phyloP scores from a whole-genome alignment of 2,888 invertebrate genomes.

The Eristalinus sepulchralis region DNA sequence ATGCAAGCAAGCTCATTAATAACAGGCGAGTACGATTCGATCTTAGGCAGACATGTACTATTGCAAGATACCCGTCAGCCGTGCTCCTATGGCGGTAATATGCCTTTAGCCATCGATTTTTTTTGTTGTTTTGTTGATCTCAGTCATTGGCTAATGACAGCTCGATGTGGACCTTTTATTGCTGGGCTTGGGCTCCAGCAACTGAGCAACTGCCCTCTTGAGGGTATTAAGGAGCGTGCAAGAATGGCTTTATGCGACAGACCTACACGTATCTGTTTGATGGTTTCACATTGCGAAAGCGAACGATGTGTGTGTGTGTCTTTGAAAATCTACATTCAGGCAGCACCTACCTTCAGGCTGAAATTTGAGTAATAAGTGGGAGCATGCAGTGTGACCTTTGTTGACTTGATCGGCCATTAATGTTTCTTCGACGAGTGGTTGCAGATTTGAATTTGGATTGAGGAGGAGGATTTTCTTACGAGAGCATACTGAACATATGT shows the following conservation, averaged over 20 bases:
- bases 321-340: background rate
- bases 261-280: background rate
- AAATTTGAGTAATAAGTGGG: conserved; percentile 16
- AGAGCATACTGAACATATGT: background rate
- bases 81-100: background rate
- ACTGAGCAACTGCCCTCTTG: background rate
- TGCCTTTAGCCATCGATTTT: background rate
- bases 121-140: background rate
- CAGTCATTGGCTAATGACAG: conserved; percentile 3
- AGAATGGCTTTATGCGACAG: background rate
- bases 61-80: conserved; percentile 13
- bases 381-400: conserved; percentile 29
- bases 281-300: conserved; percentile 2
- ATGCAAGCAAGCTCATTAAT: conserved; percentile 24
- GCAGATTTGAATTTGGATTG: background rate
- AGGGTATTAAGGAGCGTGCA: conserved; percentile 1
- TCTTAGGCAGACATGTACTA: background rate
- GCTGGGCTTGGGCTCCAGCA: background rate
- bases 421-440: background rate
- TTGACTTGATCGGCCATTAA: conserved; percentile 11
- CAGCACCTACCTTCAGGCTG: background rate
- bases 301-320: background rate
- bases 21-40: background rate
- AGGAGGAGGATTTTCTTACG: background rate
- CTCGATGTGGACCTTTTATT: conserved; percentile 1